phyloP scores from a whole-genome alignment of 2,113 vertebrate genomes.

The Corythaeola cristata region DNA sequence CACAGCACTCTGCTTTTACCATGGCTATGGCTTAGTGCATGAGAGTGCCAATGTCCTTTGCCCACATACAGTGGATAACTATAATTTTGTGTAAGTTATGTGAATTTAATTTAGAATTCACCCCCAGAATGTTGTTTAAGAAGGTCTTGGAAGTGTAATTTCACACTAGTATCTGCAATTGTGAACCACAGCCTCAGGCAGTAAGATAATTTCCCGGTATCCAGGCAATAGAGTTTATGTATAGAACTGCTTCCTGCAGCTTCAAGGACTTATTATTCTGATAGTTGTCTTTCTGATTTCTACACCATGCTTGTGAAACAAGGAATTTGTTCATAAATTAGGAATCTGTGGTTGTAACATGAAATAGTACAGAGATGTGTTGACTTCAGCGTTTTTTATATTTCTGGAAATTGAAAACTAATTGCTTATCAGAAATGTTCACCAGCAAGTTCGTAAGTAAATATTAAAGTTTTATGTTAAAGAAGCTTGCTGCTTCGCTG shows the following conservation, averaged over 20 bases:
- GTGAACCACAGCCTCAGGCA: slow-evolving; percentile 26
- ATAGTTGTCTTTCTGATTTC: neutral
- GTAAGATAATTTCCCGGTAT: slow-evolving; percentile 38
- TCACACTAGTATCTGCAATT: neutral
- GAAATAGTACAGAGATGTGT: neutral
- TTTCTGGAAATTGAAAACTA: slow-evolving; percentile 38
- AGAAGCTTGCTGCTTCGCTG: neutral
- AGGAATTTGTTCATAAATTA: neutral
- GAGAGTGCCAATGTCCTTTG: neutral
- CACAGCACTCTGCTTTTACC: neutral
- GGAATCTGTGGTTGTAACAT: neutral
- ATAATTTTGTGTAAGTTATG: neutral
- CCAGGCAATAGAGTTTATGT: slow-evolving; percentile 44
- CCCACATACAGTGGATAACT: neutral
- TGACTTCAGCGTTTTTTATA: neutral
- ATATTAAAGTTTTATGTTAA: slow-evolving; percentile 1
- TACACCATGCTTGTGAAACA: neutral
- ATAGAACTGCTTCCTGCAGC: slow-evolving; percentile 13
- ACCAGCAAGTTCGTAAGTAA: slow-evolving; percentile 26
- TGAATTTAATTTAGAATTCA: slow-evolving; percentile 29
- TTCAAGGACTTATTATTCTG: neutral
- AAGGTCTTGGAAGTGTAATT: slow-evolving; percentile 40
- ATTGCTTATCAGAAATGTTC: slow-evolving; percentile 46
- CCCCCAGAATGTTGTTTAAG: slow-evolving; percentile 8
- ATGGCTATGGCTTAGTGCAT: neutral